phyloP scores from a whole-genome alignment of 2,888 invertebrate species.

The Anoplius nigerrimus region DNA sequence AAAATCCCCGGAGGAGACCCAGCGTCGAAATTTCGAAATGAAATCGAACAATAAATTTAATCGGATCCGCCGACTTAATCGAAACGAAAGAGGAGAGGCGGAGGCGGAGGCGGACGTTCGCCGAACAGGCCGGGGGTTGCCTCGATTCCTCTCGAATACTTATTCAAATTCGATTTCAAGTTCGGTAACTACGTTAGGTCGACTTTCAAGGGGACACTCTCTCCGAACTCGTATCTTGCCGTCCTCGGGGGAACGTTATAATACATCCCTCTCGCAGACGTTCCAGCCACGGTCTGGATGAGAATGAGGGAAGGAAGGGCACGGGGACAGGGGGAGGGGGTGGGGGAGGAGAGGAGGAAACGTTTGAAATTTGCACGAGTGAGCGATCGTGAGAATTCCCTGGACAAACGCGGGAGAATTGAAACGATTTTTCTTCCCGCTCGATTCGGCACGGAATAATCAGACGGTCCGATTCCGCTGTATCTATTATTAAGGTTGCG shows the following conservation, averaged over 20 bases:
- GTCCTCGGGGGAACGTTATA: constrained; percentile 13
- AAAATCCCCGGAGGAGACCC: neutral
- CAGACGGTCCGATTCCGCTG: neutral
- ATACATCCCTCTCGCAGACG: constrained; percentile 18
- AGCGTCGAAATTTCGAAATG: neutral
- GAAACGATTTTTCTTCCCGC: neutral
- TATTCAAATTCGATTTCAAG: constrained; percentile 43
- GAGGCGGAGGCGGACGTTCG: neutral
- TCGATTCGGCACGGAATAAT: neutral
- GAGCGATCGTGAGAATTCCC: constrained; percentile 19
- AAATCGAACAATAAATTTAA: neutral
- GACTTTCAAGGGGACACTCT: constrained; percentile 17
- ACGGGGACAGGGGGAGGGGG: too few relatives aligned
- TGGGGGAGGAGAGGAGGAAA: neutral
- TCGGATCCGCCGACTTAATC: neutral
- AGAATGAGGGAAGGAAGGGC: neutral
- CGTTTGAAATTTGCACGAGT: constrained; percentile 33
- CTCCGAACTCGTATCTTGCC: constrained; percentile 4
- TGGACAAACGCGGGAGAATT: neutral
- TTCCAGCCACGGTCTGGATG: neutral
- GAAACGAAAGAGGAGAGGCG: too few relatives aligned
- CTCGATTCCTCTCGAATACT: constrained; percentile 22
- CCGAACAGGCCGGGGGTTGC: neutral
- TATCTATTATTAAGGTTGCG: too few relatives aligned
- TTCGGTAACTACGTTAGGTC: constrained; percentile 24